phyloP scores from a whole-genome alignment of 2,113 vertebrate genomes.

The Pelecanoides urinatrix region DNA sequence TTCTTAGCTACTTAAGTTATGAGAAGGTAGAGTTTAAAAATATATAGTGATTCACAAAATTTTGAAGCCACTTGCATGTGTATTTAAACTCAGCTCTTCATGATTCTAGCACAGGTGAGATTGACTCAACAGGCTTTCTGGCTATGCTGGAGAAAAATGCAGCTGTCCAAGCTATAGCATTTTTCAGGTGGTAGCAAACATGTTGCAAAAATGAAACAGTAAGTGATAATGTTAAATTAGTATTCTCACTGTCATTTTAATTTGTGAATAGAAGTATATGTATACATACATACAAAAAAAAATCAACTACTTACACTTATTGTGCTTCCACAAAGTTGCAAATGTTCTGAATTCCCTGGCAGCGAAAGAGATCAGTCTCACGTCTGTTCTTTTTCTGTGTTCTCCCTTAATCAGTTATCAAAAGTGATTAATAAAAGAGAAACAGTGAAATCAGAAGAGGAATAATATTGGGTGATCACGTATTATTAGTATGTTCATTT shows the following conservation, averaged over 20 bases:
- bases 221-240: background rate
- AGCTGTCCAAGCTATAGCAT: background rate
- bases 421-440: background rate
- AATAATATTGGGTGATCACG: background rate
- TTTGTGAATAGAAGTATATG: background rate
- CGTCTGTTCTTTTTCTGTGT: background rate
- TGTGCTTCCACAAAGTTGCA: background rate
- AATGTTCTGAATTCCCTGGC: background rate
- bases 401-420: background rate
- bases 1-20: conserved; percentile 36
- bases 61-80: background rate
- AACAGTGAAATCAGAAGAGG: background rate
- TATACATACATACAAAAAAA: too few relatives aligned
- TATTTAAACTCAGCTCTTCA: background rate
- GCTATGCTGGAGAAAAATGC: background rate
- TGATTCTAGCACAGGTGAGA: conserved; percentile 3
- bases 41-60: conserved; percentile 29
- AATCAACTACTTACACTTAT: background rate
- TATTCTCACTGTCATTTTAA: background rate
- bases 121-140: background rate
- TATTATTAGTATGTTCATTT: background rate
- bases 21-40: conserved; percentile 8
- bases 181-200: conserved; percentile 6
- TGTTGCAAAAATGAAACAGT: background rate
- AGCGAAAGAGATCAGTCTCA: background rate